Evolutionary conservation across 2,888 invertebrate species (phyloP).

Genomic region (Ganaspis brasiliensis): DNA sequence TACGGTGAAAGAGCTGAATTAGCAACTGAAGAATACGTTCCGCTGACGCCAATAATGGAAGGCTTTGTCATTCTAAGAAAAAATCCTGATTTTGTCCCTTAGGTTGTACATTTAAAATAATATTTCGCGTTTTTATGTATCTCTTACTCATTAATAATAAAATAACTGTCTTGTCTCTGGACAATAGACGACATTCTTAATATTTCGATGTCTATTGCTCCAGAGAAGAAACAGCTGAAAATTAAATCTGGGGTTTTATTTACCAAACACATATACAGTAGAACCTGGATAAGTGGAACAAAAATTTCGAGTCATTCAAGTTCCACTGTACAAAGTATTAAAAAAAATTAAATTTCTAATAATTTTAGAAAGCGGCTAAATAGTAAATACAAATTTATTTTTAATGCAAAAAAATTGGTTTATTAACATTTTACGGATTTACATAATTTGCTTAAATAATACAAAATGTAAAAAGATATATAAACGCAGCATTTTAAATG

Average conservation of each 20-base stretch:
- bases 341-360: too few relatives aligned
- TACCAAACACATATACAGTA: neutral
- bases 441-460: slow-evolving; percentile 17
- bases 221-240: slow-evolving; percentile 29
- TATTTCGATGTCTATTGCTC: neutral
- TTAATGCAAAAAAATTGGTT: slow-evolving; percentile 6
- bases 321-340: too few relatives aligned
- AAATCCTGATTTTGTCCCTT: slow-evolving; percentile 86
- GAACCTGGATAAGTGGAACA: neutral
- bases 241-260: neutral
- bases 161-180: slow-evolving; percentile 16
- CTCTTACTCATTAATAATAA: slow-evolving; percentile 41
- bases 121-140: slow-evolving; percentile 38
- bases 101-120: slow-evolving; percentile 56
- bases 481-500: neutral
- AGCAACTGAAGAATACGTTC: slow-evolving; percentile 98
- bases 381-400: too few relatives aligned
- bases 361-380: too few relatives aligned
- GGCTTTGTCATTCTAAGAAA: slow-evolving; percentile 99
- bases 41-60: slow-evolving; percentile 98
- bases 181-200: neutral
- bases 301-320: too few relatives aligned
- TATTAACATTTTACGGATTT: slow-evolving; percentile 17
- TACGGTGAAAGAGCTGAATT: slow-evolving; percentile 98
- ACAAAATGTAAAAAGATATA: slow-evolving; percentile 1